Evolutionary conservation across 2,113 vertebrate species (phyloP).

Genomic region (Nipponia nippon): DNA sequence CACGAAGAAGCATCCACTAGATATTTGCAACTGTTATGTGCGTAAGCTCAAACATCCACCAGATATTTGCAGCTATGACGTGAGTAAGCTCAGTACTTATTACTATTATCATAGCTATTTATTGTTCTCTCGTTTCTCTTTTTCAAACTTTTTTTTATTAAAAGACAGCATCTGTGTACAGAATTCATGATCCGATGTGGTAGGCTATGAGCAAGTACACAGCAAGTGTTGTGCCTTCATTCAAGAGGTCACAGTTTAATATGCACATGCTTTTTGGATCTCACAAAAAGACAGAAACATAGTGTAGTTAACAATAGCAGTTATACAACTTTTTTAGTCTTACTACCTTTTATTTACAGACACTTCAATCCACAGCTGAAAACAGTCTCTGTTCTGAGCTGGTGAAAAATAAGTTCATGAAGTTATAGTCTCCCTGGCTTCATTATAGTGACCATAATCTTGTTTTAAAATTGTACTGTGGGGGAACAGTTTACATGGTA

Average conservation of each 20-base stretch:
- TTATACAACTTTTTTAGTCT: neutral
- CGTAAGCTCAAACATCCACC: neutral
- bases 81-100: neutral
- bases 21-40: neutral
- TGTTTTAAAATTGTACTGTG: neutral
- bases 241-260: neutral
- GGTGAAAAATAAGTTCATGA: neutral
- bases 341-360: neutral
- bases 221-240: neutral
- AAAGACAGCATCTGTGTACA: neutral
- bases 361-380: neutral
- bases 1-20: neutral
- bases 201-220: neutral
- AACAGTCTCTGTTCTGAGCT: neutral
- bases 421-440: neutral
- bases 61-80: neutral
- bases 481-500: neutral
- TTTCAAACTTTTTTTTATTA: neutral
- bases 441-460: neutral
- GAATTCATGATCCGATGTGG: neutral
- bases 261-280: neutral
- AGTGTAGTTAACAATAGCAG: neutral
- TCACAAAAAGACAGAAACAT: neutral
- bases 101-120: neutral
- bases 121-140: neutral